Evolutionary conservation across 2,113 vertebrate species (phyloP), one percentile per base, ranked within the genome.

Genomic region (Hydrolagus affinis): DNA sequence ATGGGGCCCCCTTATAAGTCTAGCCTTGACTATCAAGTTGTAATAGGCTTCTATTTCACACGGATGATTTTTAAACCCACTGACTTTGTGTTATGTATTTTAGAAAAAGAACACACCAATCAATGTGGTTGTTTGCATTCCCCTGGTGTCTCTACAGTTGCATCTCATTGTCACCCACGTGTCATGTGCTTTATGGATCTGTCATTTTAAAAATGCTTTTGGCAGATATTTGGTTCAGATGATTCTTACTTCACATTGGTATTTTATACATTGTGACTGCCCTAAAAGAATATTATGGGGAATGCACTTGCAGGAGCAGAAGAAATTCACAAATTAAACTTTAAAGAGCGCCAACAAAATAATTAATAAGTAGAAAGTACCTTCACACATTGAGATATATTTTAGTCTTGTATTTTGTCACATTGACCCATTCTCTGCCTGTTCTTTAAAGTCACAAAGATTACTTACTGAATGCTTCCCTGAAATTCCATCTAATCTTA

Each of bases 291-390:
- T 30, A 66, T 83, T 83, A 83, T 83, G 78, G 32, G 21, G 66
- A 83, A 66, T 25, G 30, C 32, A 17, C 62, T 66, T 83, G 62
- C 32, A 15, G 28, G 11, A 66, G 78, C 14, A 66, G 62, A 19
- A 32, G 78, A 23, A 64, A 68, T 83, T 68, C 15, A 28, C 25
- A 30, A 64, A 66, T 83, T 83, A 83, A 83, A 66, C 78, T 68
- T 83, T 83, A 83, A 83, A 25, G 25, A 83, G 25, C 19, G 28
- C 78, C 60, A 66, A 66, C 78, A 83, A 83, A 83, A 66, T 83
- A 83, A 83, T 83, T 83, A 83, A 83, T 66, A 64, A 83, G 25
- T 19, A 66, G 60, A 66, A 83, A 32, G 60, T 28, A 80, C 23
- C 21, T 80, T 80, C n/a, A 32, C 19, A 66, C 23, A 15, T 66